Percentiles rank a stretch among this genome's conserved stretches.
Evolutionary conservation across 2,888 invertebrate genomes (phyloP).

Genomic region (Dromius quadrimaculatus): DNA sequence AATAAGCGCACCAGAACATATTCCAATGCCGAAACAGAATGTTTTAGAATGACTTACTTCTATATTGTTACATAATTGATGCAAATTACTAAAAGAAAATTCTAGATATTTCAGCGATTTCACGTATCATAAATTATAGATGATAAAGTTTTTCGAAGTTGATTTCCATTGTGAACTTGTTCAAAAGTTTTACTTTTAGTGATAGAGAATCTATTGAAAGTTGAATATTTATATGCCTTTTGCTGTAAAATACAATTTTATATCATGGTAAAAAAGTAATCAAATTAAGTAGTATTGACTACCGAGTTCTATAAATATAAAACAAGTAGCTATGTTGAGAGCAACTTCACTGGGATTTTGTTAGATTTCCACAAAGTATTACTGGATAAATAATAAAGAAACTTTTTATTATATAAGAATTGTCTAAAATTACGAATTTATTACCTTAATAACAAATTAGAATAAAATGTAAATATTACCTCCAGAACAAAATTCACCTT

Average conservation of each 20-base stretch:
- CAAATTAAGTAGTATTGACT: slow-evolving; percentile 45
- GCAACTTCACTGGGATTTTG: slow-evolving; percentile 9
- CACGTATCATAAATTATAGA: slow-evolving; percentile 28
- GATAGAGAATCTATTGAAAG: neutral
- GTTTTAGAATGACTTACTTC: no score
- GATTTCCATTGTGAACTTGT: no score
- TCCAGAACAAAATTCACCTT: no score
- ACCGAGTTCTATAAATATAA: slow-evolving; percentile 35
- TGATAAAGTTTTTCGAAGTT: slow-evolving; percentile 2
- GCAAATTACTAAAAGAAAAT: neutral
- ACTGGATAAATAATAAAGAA: no score
- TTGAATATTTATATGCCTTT: slow-evolving; percentile 7
- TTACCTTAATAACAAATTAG: no score
- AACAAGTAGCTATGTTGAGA: slow-evolving; percentile 15
- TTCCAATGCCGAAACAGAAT: no score
- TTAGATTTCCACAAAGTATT: slow-evolving; percentile 9
- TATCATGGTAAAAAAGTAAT: slow-evolving; percentile 38
- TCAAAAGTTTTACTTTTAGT: slow-evolving; percentile 19
- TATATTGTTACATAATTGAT: slow-evolving; percentile 15
- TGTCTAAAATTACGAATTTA: no score
- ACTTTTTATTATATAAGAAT: no score
- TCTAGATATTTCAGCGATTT: slow-evolving; percentile 9
- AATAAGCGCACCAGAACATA: no score
- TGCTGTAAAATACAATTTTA: slow-evolving; percentile 37
- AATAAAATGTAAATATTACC: no score